These are phyloP conservation scores for Microvelia longipes DNA, from an alignment of 1,140 invertebrate species.

Conservation along the genomic window DNA sequence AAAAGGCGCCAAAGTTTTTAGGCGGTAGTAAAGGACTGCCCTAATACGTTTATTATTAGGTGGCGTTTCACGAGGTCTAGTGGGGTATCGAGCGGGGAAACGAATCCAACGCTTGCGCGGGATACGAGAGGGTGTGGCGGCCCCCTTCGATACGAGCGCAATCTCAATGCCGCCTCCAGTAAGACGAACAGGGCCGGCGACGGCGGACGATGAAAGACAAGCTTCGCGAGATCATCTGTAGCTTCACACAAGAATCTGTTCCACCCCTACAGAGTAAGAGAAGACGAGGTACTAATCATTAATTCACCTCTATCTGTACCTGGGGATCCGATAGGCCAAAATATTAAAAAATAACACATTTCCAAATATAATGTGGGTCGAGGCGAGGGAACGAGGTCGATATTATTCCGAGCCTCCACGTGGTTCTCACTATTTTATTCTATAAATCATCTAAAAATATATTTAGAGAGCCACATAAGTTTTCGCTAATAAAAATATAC, in stretches of 20 bases:
- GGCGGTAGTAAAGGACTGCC: background rate
- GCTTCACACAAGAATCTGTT: background rate
- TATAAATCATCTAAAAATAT: too few species aligned
- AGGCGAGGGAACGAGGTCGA: too few species aligned
- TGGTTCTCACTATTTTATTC: too few species aligned
- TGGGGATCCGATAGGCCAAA: too few species aligned
- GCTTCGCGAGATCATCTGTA: slow-evolving; percentile 1
- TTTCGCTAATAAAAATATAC: too few species aligned
- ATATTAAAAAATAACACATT: too few species aligned
- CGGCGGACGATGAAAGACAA: slow-evolving; percentile 5
- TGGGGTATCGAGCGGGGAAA: background rate
- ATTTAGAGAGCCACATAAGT: too few species aligned
- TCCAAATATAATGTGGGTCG: too few species aligned
- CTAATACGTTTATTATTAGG: background rate
- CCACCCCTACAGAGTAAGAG: background rate
- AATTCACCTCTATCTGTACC: too few species aligned
- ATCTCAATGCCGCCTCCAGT: background rate
- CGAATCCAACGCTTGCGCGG: background rate
- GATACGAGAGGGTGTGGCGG: background rate
- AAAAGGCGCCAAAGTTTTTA: background rate
- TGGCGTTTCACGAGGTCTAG: background rate
- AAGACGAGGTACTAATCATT: background rate
- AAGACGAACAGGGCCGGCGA: background rate
- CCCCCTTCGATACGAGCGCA: background rate
- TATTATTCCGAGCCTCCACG: too few species aligned